Conservation (phyloP, 37 sponge, comb jelly and placozoan genomes). For the Dysidea cf. avara region DNA sequence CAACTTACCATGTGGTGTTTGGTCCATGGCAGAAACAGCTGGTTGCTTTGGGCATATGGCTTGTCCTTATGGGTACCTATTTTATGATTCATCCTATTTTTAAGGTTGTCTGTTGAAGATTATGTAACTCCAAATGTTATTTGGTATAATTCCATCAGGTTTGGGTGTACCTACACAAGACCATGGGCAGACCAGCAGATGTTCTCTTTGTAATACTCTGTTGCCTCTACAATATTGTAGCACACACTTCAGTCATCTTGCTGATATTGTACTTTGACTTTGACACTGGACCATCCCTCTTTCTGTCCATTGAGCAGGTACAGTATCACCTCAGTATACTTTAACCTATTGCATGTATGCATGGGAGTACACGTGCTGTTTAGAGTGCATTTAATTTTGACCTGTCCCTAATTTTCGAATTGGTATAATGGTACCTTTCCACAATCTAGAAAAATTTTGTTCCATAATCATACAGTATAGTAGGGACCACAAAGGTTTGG, state of each 20-base stretch:
- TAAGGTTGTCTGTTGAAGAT: too few species aligned
- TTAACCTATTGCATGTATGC: too few species aligned
- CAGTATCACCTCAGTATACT: too few species aligned
- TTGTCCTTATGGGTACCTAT: constrained; percentile 37
- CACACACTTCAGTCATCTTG: constrained; percentile 29
- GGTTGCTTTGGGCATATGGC: constrained; percentile 44
- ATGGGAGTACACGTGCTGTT: too few species aligned
- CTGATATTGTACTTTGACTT: constrained; percentile 49
- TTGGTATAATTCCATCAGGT: constrained; percentile 24
- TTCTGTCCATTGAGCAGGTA: constrained; percentile 77
- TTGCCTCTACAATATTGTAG: constrained; percentile 42
- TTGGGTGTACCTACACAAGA: constrained; percentile 16
- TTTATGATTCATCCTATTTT: constrained; percentile 51
- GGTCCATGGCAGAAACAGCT: constrained; percentile 46
- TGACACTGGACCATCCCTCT: constrained; percentile 50
- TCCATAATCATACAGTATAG: too few species aligned
- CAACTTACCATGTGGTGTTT: constrained; percentile 57
- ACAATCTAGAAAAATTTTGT: too few species aligned
- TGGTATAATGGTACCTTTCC: too few species aligned
- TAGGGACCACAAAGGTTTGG: too few species aligned
- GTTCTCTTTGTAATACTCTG: constrained; percentile 16
- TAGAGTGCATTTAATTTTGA: too few species aligned
- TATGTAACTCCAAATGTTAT: too few species aligned
- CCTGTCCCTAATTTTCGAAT: too few species aligned
- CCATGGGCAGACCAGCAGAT: constrained; percentile 13